phyloP scores from a whole-genome alignment of 2,797 vertebrate species.

The Ptychobarbus kaznakovi region DNA sequence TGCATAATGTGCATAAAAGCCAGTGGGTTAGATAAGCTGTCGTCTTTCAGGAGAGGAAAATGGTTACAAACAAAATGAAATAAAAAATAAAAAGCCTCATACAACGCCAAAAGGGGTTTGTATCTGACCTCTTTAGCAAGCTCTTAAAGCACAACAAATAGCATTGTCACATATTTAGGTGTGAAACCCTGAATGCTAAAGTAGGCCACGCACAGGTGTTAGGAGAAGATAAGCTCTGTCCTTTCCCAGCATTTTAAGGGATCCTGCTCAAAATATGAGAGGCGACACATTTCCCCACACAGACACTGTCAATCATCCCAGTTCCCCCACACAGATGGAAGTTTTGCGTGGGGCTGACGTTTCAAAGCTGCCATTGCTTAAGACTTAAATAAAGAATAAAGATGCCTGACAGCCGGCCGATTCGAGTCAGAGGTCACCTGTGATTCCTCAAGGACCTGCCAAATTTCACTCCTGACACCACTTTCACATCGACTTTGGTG shows the following conservation, averaged over 20 bases:
- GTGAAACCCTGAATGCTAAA: constrained; percentile 68
- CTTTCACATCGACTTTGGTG: not conserved
- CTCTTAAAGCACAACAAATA: constrained; percentile 74
- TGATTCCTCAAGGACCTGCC: constrained; percentile 46
- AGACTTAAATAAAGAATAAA: constrained; percentile 42
- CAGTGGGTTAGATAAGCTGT: constrained; percentile 61
- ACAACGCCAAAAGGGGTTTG: constrained; percentile 56
- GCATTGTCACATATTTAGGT: constrained; percentile 79
- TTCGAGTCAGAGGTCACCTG: constrained; percentile 43
- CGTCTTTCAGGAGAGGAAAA: constrained; percentile 54
- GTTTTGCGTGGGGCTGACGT: constrained; percentile 43
- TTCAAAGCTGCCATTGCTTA: constrained; percentile 42
- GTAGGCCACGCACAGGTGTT: constrained; percentile 71
- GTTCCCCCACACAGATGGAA: constrained; percentile 45
- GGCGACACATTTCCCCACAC: constrained; percentile 62
- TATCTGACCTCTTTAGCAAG: constrained; percentile 65
- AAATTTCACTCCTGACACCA: constrained; percentile 30
- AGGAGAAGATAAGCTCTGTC: constrained; percentile 67
- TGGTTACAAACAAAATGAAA: constrained; percentile 30
- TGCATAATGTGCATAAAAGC: constrained; percentile 55
- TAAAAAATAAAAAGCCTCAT: constrained; percentile 46
- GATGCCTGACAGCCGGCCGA: constrained; percentile 53
- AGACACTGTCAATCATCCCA: constrained; percentile 65
- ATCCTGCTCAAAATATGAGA: constrained; percentile 62
- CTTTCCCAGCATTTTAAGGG: constrained; percentile 59